Conservation (phyloP, 2,888 invertebrate species). For the Strigamia maritima region DNA sequence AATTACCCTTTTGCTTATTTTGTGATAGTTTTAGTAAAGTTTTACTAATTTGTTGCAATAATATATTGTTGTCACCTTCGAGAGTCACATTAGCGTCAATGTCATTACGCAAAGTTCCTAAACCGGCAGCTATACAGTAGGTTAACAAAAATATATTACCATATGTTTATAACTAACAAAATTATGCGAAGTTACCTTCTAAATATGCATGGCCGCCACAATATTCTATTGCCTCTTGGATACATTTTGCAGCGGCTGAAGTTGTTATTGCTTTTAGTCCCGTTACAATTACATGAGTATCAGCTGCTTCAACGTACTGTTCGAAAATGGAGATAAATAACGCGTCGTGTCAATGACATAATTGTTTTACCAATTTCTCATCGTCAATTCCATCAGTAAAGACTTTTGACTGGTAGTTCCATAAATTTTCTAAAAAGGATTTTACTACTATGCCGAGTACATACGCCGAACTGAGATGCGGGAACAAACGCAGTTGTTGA, state of each 20-base stretch:
- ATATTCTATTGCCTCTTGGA: conserved; percentile 88
- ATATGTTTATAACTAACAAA: no score
- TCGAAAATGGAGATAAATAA: not conserved
- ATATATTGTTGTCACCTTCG: conserved; percentile 90
- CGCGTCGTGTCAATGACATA: not conserved
- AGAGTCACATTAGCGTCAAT: conserved; percentile 88
- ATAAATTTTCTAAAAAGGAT: not conserved
- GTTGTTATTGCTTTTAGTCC: conserved; percentile 64
- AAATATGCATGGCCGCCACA: conserved; percentile 95
- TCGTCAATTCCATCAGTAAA: not conserved
- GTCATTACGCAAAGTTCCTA: conserved; percentile 64
- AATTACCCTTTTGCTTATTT: no score
- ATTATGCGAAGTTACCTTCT: conserved; percentile 59
- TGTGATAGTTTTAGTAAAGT: conserved; percentile 62
- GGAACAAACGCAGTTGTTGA: conserved; percentile 62
- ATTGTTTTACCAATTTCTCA: not conserved
- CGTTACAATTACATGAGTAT: conserved; percentile 59
- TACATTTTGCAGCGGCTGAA: conserved; percentile 80
- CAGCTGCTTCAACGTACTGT: conserved; percentile 54
- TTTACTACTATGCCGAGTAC: not conserved
- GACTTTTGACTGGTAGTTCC: not conserved
- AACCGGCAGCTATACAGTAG: no score
- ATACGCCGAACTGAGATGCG: not conserved
- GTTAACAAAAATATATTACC: no score
- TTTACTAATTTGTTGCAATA: conserved; percentile 84